Evolutionary conservation across 2,113 vertebrate species (phyloP), one percentile per base, ranked within the genome.

Genomic region (Oryzias javanicus): DNA sequence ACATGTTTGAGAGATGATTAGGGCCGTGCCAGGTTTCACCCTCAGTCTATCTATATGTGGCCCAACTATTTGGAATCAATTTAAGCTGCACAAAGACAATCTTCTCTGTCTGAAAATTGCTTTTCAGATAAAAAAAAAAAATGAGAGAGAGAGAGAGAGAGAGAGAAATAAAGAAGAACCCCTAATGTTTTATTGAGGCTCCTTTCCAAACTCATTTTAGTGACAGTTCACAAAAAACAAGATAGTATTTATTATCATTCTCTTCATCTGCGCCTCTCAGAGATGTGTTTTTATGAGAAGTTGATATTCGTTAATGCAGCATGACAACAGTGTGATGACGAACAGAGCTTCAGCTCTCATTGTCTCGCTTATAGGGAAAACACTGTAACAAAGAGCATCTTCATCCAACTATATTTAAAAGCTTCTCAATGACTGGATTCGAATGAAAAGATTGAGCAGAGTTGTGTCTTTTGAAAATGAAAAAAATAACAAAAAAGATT

Each of bases 11-110:
- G 42, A 20, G 27, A 74, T 73, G 52, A 77, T 82, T 64, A 70
- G 70, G 62, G 48, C 62, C 8, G n/a, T 50, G 76, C 58, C 71
- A 74, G 49, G 60, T 69, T 70, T 49, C 20, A 44, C 42, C 48
- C 53, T 70, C 48, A 47, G 61, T 51, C 64, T 61, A 51, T 44
- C n/a, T 15, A 22, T 46, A 74, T 67, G 44, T 67, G 47, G 47
- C 50, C 67, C 54, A 18, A 59, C 41, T 59, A 24, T 55, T 64
- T 63, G 41, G 57, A 74, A 51, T 64, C 35, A 70, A 60, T 76
- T 76, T 58, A 63, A 67, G 50, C 68, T 47, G 22, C 46, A 56
- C 48, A 82, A 80, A 72, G 46, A 69, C 22, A 82, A 78, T 59
- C 27, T 7, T 17, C 14, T 6, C 4, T 53, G 22, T 74, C 8